Evolutionary conservation across 1,140 invertebrate species (phyloP), one percentile per base, ranked within the genome.

Genomic region (Halotydeus destructor): DNA sequence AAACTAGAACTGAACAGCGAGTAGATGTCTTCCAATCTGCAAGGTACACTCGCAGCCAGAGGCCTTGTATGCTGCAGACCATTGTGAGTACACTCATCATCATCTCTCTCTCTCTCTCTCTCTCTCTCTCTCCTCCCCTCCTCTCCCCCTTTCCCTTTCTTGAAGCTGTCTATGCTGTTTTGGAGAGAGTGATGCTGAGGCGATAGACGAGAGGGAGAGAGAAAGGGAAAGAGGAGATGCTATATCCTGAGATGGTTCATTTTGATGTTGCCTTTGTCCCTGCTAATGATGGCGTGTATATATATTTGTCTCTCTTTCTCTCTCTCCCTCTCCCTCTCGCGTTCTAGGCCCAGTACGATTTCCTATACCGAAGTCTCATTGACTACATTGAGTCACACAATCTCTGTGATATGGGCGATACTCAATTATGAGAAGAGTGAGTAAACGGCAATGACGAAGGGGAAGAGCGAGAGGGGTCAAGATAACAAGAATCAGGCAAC

Each of bases 261-360:
- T n/a, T n/a, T n/a, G n/a, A n/a, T n/a, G n/a, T n/a, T n/a, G n/a
- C n/a, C n/a, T n/a, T n/a, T n/a, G n/a, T n/a, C n/a, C n/a, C n/a
- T n/a, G n/a, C n/a, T n/a, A n/a, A n/a, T n/a, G n/a, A n/a, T n/a
- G n/a, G n/a, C n/a, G n/a, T n/a, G n/a, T n/a, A n/a, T n/a, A n/a
- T n/a, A n/a, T 40, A 25, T 3, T 27, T 40, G 4, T 6, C 5
- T 40, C 26, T 33, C 37, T 41, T 5, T 38, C 26, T 18, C 35
- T 19, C 6, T 37, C 2, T 4, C 14, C n/a, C 35, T 37, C 14
- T 12, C 26, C 35, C 26, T 21, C 19, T 22, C 19, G 19, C 64
- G n/a, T n/a, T n/a, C n/a, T n/a, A 84, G 80, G 72, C 78, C 56
- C 80, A 85, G 62, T 86, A 84, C 59, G 80, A 85, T 69, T 85